Percentiles rank a stretch among this genome's conserved stretches.
phyloP scores from a whole-genome alignment of 2,888 invertebrate species.

The Tipula lateralis region DNA sequence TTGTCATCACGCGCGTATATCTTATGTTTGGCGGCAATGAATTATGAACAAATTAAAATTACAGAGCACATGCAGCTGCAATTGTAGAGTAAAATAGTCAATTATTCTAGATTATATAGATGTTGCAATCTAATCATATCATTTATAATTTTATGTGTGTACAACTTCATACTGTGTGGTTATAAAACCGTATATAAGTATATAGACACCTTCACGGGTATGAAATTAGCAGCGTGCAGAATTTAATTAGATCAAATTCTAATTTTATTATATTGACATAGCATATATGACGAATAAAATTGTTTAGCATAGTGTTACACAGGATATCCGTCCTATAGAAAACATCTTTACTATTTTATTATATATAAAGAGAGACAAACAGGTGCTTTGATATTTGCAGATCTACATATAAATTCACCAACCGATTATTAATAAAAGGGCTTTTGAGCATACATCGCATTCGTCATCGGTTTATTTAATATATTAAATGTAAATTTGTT shows the following conservation, averaged over 20 bases:
- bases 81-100: no score
- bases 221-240: background rate
- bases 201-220: background rate
- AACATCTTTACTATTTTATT: background rate
- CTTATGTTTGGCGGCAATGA: no score
- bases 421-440: background rate
- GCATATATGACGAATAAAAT: background rate
- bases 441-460: background rate
- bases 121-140: no score
- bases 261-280: background rate
- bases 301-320: background rate
- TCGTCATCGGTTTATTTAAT: background rate
- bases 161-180: no score
- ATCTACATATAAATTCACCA: background rate
- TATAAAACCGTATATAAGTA: no score
- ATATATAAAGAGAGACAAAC: no score
- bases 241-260: background rate
- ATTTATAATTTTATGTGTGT: no score
- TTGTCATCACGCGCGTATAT: no score
- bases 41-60: no score
- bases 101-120: no score
- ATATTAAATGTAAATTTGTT: background rate
- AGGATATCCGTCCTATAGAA: background rate
- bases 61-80: no score
- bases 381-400: background rate